phyloP scores from a whole-genome alignment of 2,888 invertebrate species.

The Anthophora plumipes region DNA sequence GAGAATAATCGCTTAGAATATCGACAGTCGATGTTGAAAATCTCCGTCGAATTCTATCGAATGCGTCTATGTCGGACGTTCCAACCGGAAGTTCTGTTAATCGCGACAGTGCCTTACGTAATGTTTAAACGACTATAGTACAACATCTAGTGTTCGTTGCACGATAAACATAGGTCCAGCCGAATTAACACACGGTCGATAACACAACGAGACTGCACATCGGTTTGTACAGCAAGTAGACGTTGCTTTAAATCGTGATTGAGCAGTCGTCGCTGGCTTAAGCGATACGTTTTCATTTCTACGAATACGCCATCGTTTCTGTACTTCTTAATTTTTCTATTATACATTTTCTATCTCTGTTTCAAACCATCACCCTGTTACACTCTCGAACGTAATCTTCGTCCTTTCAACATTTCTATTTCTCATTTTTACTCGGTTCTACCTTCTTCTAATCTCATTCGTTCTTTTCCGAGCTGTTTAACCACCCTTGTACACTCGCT shows the following conservation, averaged over 20 bases:
- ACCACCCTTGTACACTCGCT: slow-evolving; percentile 2
- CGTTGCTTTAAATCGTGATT: slow-evolving; percentile 59
- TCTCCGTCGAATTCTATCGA: slow-evolving; percentile 19
- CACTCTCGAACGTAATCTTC: slow-evolving; percentile 15
- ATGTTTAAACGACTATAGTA: slow-evolving; percentile 50
- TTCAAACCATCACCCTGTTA: neutral
- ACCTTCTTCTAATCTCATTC: neutral
- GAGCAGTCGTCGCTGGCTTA: slow-evolving; percentile 20
- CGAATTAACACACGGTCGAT: slow-evolving; percentile 72
- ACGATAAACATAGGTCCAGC: slow-evolving; percentile 65
- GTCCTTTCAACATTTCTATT: neutral
- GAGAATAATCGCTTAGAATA: slow-evolving; percentile 19
- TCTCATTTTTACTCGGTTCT: neutral
- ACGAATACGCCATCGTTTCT: too few relatives aligned
- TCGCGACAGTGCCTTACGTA: slow-evolving; percentile 49
- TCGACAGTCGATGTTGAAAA: slow-evolving; percentile 29
- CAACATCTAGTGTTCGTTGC: slow-evolving; percentile 39
- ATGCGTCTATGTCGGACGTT: neutral
- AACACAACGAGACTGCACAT: slow-evolving; percentile 51
- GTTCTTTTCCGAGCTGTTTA: neutral
- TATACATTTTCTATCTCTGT: neutral
- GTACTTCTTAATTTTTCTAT: slow-evolving; percentile 11
- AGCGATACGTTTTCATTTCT: slow-evolving; percentile 67
- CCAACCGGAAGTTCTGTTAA: slow-evolving; percentile 37
- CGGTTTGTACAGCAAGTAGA: slow-evolving; percentile 24